phyloP scores from a whole-genome alignment of 2,113 vertebrate genomes.

The Zeus faber region DNA sequence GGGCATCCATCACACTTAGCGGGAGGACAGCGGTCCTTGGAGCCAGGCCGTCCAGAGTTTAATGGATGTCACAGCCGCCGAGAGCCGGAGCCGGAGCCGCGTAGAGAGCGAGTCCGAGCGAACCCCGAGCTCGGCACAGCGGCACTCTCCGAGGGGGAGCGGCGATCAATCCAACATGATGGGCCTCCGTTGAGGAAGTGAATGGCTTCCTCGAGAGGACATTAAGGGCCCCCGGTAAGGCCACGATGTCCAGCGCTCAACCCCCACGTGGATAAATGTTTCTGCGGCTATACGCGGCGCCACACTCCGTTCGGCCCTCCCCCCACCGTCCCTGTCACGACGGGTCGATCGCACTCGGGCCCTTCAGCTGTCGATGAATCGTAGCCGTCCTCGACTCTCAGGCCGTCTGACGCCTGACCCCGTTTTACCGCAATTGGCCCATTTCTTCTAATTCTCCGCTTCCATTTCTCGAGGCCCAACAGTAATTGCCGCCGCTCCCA shows the following conservation, averaged over 20 bases:
- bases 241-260: constrained; percentile 45
- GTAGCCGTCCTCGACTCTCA: constrained; percentile 40
- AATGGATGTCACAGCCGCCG: constrained; percentile 66
- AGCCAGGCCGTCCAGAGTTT: constrained; percentile 62
- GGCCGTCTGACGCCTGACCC: constrained; percentile 57
- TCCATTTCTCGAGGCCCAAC: constrained; percentile 33
- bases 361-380: constrained; percentile 57
- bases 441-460: constrained; percentile 41
- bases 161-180: constrained; percentile 54
- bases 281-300: no score
- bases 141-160: constrained; percentile 22
- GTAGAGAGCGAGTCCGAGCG: constrained; percentile 39
- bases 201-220: constrained; percentile 48
- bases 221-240: constrained; percentile 34
- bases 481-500: constrained; percentile 42
- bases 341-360: constrained; percentile 50
- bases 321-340: constrained; percentile 30
- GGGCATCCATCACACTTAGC: constrained; percentile 69
- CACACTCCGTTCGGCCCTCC: constrained; percentile 38
- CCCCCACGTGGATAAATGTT: constrained; percentile 52
- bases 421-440: constrained; percentile 51
- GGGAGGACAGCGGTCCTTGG: constrained; percentile 52
- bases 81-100: constrained; percentile 33
- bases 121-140: constrained; percentile 4
- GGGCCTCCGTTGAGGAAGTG: constrained; percentile 53